phyloP scores from a whole-genome alignment of 2,113 vertebrate genomes.

The Mellivora capensis region DNA sequence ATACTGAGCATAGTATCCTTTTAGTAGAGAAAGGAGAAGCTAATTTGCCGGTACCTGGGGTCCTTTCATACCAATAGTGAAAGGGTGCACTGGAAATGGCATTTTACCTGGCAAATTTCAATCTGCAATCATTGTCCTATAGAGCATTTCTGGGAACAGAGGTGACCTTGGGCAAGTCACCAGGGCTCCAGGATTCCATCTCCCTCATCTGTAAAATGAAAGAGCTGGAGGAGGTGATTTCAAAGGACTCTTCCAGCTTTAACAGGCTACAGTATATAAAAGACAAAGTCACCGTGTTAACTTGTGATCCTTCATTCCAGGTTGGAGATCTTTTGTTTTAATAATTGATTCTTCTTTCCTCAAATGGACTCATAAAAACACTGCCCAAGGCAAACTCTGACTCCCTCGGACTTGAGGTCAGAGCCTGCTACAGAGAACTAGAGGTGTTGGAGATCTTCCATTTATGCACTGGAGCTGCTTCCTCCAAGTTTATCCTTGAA shows the following conservation, averaged over 20 bases:
- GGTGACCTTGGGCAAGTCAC: background rate
- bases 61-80: background rate
- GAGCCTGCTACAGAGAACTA: background rate
- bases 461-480: background rate
- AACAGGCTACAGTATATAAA: background rate
- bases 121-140: background rate
- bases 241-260: background rate
- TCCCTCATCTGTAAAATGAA: background rate
- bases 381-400: background rate
- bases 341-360: slow-evolving; percentile 42
- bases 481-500: slow-evolving; percentile 24
- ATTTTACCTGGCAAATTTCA: background rate
- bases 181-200: background rate
- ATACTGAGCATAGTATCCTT: background rate
- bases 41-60: background rate
- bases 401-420: slow-evolving; percentile 6
- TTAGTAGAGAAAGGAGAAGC: background rate
- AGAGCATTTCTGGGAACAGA: background rate
- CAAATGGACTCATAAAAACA: slow-evolving; percentile 13
- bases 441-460: background rate
- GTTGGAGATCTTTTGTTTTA: slow-evolving; percentile 51
- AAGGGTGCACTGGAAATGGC: background rate
- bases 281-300: background rate
- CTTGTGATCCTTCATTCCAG: slow-evolving; percentile 42
- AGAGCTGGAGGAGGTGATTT: background rate